Evolutionary conservation across 2,113 vertebrate species (phyloP).

Genomic region (Neotragus pygmaeus): DNA sequence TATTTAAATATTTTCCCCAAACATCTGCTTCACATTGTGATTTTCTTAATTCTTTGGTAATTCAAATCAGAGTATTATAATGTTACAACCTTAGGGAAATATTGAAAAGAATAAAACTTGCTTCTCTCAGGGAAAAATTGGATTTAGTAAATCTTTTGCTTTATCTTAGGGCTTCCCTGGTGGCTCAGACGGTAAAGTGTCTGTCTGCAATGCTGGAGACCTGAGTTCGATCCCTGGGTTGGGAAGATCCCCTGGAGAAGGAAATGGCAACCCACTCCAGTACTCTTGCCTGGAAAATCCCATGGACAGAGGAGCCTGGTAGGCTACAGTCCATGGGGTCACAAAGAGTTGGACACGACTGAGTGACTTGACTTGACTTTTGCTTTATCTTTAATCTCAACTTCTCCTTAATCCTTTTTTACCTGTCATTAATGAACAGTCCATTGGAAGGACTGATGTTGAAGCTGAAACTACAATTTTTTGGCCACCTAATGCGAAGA

Average conservation of each 20-base stretch:
- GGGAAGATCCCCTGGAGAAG: background rate
- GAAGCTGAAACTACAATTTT: no score
- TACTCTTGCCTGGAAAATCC: background rate
- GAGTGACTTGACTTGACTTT: background rate
- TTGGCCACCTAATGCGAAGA: no score
- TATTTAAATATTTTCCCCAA: background rate
- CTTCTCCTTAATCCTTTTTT: background rate
- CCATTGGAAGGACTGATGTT: no score
- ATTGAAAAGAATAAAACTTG: background rate
- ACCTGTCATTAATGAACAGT: background rate
- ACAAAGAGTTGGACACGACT: background rate
- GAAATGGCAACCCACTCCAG: background rate
- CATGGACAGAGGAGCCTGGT: background rate
- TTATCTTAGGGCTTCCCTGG: background rate
- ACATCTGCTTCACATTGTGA: background rate
- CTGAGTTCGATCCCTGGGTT: background rate
- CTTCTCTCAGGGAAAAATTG: background rate
- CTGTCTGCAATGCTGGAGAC: background rate
- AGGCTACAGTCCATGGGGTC: background rate
- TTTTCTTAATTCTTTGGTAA: background rate
- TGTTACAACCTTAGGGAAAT: background rate
- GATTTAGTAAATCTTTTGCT: slow-evolving; percentile 3
- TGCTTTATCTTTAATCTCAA: background rate
- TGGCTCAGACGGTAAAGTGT: background rate
- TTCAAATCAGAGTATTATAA: background rate